phyloP scores from a whole-genome alignment of 2,888 invertebrate species.

The Sthenelais limicola region DNA sequence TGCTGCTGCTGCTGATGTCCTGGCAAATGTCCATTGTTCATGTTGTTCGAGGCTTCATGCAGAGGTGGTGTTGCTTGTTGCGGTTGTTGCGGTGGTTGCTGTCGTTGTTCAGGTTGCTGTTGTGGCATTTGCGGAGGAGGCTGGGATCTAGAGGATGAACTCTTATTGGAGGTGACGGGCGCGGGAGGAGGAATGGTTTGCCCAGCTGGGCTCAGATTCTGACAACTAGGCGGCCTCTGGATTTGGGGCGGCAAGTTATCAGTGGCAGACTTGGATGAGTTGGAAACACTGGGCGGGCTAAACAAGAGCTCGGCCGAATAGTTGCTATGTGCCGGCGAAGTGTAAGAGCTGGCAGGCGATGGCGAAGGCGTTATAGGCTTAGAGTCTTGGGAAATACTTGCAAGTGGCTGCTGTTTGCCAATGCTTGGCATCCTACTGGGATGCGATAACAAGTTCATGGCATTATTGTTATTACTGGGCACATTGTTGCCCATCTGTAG shows the following conservation, averaged over 20 bases:
- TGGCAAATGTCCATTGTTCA: conserved; percentile 1
- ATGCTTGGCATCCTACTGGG: no score
- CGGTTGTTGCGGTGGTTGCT: neutral
- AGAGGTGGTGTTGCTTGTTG: neutral
- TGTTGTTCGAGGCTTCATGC: neutral
- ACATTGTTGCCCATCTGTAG: no score
- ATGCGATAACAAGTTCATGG: no score
- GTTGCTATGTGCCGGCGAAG: conserved; percentile 3
- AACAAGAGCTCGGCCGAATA: conserved; percentile 25
- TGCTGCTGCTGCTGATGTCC: conserved; percentile 33
- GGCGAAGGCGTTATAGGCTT: neutral
- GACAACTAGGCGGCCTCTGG: neutral
- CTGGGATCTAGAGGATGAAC: conserved; percentile 1
- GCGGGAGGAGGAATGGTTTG: neutral
- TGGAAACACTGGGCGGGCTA: neutral
- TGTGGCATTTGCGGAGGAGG: conserved; percentile 33
- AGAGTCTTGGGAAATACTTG: neutral
- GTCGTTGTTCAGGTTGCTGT: conserved; percentile 11
- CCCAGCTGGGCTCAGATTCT: neutral
- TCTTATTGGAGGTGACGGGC: conserved; percentile 11
- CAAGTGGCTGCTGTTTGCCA: no score
- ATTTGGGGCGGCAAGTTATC: neutral
- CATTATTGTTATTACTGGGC: no score
- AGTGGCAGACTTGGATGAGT: conserved; percentile 10
- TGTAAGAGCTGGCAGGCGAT: conserved; percentile 12